Conservation (phyloP, 1,140 invertebrate genomes). For the Bombus ignitus region DNA sequence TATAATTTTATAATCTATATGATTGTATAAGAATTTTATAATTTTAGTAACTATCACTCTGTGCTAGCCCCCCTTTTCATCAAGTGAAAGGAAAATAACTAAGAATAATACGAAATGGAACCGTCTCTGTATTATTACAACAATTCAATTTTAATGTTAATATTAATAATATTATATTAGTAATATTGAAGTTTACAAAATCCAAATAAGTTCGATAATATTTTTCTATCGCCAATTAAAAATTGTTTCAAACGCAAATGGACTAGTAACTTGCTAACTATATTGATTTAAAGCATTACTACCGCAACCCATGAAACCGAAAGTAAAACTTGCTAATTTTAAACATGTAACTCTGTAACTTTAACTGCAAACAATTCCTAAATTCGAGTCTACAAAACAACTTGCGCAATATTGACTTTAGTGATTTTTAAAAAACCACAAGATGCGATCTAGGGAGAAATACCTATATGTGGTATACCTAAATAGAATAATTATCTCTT, state of each 20-base stretch:
- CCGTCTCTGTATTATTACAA: background rate
- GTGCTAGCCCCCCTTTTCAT: background rate
- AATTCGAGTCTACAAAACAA: background rate
- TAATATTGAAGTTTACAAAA: background rate
- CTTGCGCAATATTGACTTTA: background rate
- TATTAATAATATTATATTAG: background rate
- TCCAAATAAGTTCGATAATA: background rate
- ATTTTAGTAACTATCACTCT: no score
- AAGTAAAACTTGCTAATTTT: background rate
- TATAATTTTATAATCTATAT: no score
- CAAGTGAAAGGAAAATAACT: background rate
- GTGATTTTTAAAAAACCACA: no score
- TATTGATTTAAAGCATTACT: background rate
- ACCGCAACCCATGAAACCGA: background rate
- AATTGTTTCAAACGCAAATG: background rate
- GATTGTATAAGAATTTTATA: no score
- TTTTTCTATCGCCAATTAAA: background rate
- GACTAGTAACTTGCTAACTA: background rate
- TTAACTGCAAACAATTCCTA: background rate
- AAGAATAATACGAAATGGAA: background rate
- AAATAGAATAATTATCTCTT: no score
- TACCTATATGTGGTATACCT: no score
- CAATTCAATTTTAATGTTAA: background rate
- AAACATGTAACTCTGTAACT: background rate
- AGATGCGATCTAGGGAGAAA: no score